These are phyloP conservation scores for Amblyraja radiata DNA, from an alignment of 2,797 vertebrate species.

Conservation along the genomic window DNA sequence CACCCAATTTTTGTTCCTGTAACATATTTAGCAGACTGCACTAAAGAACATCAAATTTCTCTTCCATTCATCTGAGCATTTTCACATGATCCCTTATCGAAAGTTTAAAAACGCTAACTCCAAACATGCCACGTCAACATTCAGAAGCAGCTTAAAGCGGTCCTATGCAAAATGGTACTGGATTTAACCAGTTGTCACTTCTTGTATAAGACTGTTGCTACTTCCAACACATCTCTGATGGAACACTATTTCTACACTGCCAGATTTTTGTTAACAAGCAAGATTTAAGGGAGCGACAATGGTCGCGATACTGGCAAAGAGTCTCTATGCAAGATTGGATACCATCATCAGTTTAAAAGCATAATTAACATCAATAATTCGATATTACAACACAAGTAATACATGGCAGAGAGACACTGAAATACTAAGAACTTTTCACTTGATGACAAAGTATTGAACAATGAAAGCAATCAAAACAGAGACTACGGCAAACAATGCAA, in stretches of 20 bases:
- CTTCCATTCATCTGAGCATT: not conserved
- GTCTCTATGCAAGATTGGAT: slow-evolving; percentile 57
- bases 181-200: slow-evolving; percentile 22
- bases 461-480: slow-evolving; percentile 94
- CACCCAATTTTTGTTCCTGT: slow-evolving; percentile 23
- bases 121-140: not conserved
- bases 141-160: slow-evolving; percentile 1
- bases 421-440: slow-evolving; percentile 65
- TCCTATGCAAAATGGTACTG: slow-evolving; percentile 3
- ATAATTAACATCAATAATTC: slow-evolving; percentile 59
- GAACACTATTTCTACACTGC: slow-evolving; percentile 40
- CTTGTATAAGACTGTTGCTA: not conserved
- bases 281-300: slow-evolving; percentile 56
- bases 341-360: slow-evolving; percentile 62
- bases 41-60: slow-evolving; percentile 27
- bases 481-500: slow-evolving; percentile 84
- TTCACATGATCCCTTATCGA: slow-evolving; percentile 18
- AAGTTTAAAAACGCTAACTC: not conserved
- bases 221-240: slow-evolving; percentile 17
- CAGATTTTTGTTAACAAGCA: slow-evolving; percentile 54
- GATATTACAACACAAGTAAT: slow-evolving; percentile 62
- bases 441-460: slow-evolving; percentile 97
- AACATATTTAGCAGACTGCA: slow-evolving; percentile 28
- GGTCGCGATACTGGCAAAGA: slow-evolving; percentile 50
- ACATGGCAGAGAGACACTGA: slow-evolving; percentile 47